Conservation (phyloP, 1,140 invertebrate species). For the Dendrolimus punctatus region DNA sequence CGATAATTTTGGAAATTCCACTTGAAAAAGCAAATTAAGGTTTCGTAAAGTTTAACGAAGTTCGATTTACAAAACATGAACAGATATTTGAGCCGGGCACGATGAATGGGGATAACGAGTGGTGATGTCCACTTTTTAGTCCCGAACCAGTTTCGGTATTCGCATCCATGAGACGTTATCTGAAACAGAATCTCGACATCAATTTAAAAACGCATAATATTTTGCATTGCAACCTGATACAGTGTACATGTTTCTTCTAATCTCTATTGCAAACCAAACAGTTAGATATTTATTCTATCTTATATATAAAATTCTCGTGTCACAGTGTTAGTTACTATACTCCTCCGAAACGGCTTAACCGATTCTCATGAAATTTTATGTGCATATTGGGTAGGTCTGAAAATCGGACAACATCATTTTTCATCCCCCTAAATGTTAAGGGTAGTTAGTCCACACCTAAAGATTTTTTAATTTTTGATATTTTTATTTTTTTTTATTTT, state of each 20-base stretch:
- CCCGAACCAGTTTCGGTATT: constrained; percentile 29
- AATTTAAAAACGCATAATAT: constrained; percentile 24
- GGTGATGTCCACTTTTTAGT: constrained; percentile 20
- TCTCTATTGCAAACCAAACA: too few relatives aligned
- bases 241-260: constrained; percentile 1
- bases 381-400: too few relatives aligned
- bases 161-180: constrained; percentile 23
- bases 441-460: too few relatives aligned
- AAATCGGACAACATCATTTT: too few relatives aligned
- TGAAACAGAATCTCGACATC: constrained; percentile 29
- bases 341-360: too few relatives aligned
- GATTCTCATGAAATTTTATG: too few relatives aligned
- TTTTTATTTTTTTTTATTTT: too few relatives aligned
- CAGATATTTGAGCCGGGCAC: constrained; percentile 18
- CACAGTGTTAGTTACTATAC: too few relatives aligned
- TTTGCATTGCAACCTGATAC: constrained; percentile 24
- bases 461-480: too few relatives aligned
- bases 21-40: constrained; percentile 19
- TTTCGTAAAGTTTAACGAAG: constrained; percentile 12
- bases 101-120: constrained; percentile 31
- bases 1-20: constrained; percentile 1
- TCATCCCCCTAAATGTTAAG: too few relatives aligned
- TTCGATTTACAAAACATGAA: constrained; percentile 15
- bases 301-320: too few relatives aligned
- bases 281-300: too few relatives aligned